A percentile compares a stretch with the other conserved stretches of the same genome.
phyloP scores from a whole-genome alignment of 2,113 vertebrate species.

The Forbesichthys papilliferus region DNA sequence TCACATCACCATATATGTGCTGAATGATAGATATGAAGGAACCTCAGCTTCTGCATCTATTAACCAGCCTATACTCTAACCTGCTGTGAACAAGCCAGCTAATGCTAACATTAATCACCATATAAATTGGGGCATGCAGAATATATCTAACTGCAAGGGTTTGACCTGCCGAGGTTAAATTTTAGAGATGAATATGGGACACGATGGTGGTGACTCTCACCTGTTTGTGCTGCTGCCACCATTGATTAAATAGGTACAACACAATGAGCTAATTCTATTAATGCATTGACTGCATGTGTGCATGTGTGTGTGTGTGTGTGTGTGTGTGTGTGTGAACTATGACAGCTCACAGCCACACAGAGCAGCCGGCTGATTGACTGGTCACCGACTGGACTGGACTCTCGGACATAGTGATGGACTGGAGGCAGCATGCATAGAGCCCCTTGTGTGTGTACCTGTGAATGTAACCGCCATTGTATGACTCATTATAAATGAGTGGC shows the following conservation, averaged over 20 bases:
- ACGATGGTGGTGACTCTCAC: slow-evolving; percentile 35
- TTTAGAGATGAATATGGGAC: slow-evolving; percentile 43
- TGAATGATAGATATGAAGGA: slow-evolving; percentile 36
- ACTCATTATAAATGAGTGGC: slow-evolving; percentile 3
- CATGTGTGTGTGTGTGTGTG: slow-evolving; percentile 10
- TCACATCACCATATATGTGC: slow-evolving; percentile 30
- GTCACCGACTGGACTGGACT: too few relatives aligned
- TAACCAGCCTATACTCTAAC: slow-evolving; percentile 21
- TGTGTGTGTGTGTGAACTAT: not conserved
- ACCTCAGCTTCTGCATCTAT: slow-evolving; percentile 21
- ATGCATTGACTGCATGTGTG: slow-evolving; percentile 2
- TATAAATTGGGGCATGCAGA: slow-evolving; percentile 50
- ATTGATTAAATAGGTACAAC: slow-evolving; percentile 31
- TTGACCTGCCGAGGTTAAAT: slow-evolving; percentile 12
- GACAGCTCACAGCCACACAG: too few relatives aligned
- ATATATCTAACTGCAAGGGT: slow-evolving; percentile 24
- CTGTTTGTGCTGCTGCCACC: slow-evolving; percentile 27
- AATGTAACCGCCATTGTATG: not conserved
- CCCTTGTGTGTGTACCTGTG: slow-evolving; percentile 4
- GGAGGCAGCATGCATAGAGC: not conserved
- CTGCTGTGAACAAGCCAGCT: slow-evolving; percentile 3
- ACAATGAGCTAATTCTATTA: not conserved
- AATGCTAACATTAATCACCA: slow-evolving; percentile 44
- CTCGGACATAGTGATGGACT: too few relatives aligned
- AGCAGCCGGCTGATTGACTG: too few relatives aligned